Evolutionary conservation across 2,888 invertebrate species (phyloP).

Genomic region (Bellardia pandia): DNA sequence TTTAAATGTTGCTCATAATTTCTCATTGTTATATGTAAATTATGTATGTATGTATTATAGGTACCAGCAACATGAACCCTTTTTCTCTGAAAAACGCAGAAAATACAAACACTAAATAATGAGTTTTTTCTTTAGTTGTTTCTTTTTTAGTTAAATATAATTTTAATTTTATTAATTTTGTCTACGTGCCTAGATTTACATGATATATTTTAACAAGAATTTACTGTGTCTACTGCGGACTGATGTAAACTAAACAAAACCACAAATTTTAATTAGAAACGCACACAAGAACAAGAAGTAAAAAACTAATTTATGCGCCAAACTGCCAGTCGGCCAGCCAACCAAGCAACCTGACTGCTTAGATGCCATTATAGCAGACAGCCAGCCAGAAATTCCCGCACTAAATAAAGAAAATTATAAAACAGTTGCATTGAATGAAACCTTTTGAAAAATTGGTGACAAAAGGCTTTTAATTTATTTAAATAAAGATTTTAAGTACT

Average conservation of each 20-base stretch:
- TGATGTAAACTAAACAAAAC: conserved; percentile 59
- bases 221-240: conserved; percentile 33
- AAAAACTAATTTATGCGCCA: not conserved
- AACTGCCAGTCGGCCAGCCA: not conserved
- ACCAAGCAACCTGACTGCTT: not conserved
- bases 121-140: conserved; percentile 17
- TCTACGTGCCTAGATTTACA: conserved; percentile 65
- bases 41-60: not conserved
- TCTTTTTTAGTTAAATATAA: conserved; percentile 45
- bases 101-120: conserved; percentile 62
- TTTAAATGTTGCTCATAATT: conserved; percentile 14
- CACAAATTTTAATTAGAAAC: conserved; percentile 70
- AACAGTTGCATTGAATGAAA: conserved; percentile 54
- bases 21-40: not conserved
- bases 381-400: conserved; percentile 10
- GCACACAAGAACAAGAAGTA: conserved; percentile 29
- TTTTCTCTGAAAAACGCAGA: not conserved
- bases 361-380: not conserved
- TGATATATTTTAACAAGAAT: conserved; percentile 58
- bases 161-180: conserved; percentile 72
- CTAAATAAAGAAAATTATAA: conserved; percentile 1
- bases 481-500: conserved; percentile 63
- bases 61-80: conserved; percentile 5
- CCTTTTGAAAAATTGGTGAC: conserved; percentile 66
- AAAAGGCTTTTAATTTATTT: conserved; percentile 70